Conservation (phyloP, 1,140 invertebrate species). For the Centruroides vittatus region DNA sequence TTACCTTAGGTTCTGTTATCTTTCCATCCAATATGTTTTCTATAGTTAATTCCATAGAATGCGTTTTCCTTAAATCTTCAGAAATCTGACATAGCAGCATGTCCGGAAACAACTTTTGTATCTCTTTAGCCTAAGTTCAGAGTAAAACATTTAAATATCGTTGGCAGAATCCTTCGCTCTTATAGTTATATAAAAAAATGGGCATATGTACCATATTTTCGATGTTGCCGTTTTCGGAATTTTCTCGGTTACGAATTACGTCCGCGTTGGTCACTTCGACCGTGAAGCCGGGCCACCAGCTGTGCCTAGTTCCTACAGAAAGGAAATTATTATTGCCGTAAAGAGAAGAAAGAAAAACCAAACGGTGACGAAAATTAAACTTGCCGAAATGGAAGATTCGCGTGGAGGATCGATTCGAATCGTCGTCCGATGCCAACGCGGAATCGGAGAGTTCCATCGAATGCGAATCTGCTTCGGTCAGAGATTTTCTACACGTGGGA, state of each 20-base stretch:
- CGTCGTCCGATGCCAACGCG: not conserved
- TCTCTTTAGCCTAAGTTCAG: constrained; percentile 37
- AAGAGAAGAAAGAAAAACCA: too few relatives aligned
- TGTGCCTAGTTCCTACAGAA: constrained; percentile 52
- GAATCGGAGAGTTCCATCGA: not conserved
- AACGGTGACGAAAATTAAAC: not conserved
- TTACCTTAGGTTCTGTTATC: constrained; percentile 33
- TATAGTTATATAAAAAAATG: not conserved
- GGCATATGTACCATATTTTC: not conserved
- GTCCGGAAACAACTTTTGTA: constrained; percentile 63
- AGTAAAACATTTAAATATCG: not conserved
- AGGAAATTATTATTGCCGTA: too few relatives aligned
- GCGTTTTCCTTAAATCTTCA: constrained; percentile 53
- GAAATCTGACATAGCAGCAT: constrained; percentile 46
- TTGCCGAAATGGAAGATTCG: not conserved
- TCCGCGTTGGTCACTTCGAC: constrained; percentile 47
- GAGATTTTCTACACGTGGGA: constrained; percentile 58
- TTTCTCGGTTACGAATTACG: not conserved
- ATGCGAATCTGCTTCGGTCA: not conserved
- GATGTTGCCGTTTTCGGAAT: not conserved
- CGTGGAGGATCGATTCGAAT: not conserved
- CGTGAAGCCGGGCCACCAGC: constrained; percentile 75
- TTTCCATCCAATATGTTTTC: constrained; percentile 72
- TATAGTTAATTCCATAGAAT: constrained; percentile 61
- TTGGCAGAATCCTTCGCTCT: too few relatives aligned